Evolutionary conservation across 2,113 vertebrate species (phyloP).

Genomic region (Saguinus midas): DNA sequence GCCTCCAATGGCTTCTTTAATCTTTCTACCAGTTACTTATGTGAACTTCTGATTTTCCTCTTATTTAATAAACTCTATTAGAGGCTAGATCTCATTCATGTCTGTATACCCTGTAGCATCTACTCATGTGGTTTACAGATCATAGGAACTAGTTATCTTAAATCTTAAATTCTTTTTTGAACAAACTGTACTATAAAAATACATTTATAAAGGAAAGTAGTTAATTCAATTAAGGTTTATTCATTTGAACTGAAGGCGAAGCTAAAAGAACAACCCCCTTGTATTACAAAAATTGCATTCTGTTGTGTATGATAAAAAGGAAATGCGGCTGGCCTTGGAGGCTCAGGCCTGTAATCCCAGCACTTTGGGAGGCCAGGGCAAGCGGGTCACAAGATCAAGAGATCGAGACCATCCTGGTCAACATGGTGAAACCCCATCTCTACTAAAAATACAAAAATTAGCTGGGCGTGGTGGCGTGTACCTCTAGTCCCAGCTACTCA

Average conservation of each 20-base stretch:
- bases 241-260: not conserved
- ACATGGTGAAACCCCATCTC: too few relatives aligned
- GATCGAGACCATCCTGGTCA: too few relatives aligned
- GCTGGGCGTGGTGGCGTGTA: too few relatives aligned
- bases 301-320: not conserved
- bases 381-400: too few relatives aligned
- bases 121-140: not conserved
- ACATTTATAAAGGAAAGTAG: not conserved
- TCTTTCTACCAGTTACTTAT: not conserved
- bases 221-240: not conserved
- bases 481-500: too few relatives aligned
- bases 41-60: conserved; percentile 10
- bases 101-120: not conserved
- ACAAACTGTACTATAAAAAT: not conserved
- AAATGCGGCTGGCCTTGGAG: not conserved
- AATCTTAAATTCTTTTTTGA: not conserved
- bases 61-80: not conserved
- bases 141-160: too few relatives aligned
- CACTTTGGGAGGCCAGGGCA: too few relatives aligned
- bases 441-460: too few relatives aligned
- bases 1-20: not conserved
- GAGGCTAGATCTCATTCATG: not conserved
- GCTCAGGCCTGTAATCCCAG: too few relatives aligned
- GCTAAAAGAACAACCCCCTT: not conserved
- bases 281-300: not conserved